Evolutionary conservation across 1,140 invertebrate species (phyloP).

Genomic region (Antheraea mylitta): DNA sequence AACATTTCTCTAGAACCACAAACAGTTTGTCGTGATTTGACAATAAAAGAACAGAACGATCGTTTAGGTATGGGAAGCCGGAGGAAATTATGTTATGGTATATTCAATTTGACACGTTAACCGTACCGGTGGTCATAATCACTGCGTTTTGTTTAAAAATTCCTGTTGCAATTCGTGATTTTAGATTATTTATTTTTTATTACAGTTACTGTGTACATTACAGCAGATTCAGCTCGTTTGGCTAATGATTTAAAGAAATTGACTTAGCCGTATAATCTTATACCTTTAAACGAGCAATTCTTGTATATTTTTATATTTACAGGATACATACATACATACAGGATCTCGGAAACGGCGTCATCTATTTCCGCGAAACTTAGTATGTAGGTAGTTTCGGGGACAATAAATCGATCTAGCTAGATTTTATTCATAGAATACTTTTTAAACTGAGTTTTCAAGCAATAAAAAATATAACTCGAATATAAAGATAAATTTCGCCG

Average conservation of each 20-base stretch:
- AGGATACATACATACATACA: no score
- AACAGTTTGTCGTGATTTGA: constrained; percentile 16
- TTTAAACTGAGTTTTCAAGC: no score
- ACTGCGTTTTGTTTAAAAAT: not conserved
- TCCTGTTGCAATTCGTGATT: not conserved
- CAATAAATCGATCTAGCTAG: no score
- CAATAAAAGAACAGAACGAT: constrained; percentile 24
- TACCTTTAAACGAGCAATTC: no score
- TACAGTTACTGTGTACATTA: not conserved
- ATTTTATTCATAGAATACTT: no score
- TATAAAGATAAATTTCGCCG: no score
- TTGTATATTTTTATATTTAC: no score
- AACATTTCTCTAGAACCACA: constrained; percentile 23
- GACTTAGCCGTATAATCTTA: no score
- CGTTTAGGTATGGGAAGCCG: constrained; percentile 32
- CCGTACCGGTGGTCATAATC: constrained; percentile 35
- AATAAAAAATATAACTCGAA: no score
- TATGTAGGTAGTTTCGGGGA: no score
- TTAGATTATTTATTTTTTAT: not conserved
- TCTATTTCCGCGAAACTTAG: no score
- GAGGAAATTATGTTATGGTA: constrained; percentile 37
- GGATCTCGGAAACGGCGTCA: no score
- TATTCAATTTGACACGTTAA: constrained; percentile 45
- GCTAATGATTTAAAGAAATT: not conserved
- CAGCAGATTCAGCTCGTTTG: not conserved